Percentiles rank a stretch among this genome's conserved stretches.
These are phyloP conservation scores for Latrodectus geometricus DNA, from an alignment of 1,140 invertebrate species.

Conservation along the genomic window DNA sequence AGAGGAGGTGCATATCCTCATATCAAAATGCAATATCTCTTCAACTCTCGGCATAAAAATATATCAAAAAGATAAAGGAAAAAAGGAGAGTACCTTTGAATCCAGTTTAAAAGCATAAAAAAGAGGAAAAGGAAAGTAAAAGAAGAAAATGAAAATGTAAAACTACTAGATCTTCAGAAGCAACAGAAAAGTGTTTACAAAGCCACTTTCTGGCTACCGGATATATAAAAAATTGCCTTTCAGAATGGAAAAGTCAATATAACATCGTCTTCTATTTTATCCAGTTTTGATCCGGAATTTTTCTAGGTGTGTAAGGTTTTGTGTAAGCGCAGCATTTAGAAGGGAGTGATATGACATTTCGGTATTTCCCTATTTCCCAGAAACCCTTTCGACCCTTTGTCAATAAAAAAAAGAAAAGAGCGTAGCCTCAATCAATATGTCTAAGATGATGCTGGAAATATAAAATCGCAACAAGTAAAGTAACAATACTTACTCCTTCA, in stretches of 20 bases:
- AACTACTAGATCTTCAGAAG: not conserved
- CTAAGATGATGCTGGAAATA: too few relatives aligned
- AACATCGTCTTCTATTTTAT: not conserved
- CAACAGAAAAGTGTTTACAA: slow-evolving; percentile 19
- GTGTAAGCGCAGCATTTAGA: not conserved
- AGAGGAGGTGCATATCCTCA: not conserved
- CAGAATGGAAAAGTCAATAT: not conserved
- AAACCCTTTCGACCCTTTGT: too few relatives aligned
- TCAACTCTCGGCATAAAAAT: not conserved
- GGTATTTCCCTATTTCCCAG: too few relatives aligned
- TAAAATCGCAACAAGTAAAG: too few relatives aligned
- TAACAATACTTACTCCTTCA: too few relatives aligned
- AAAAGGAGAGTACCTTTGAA: not conserved
- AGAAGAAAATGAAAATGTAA: not conserved
- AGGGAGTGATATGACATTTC: not conserved
- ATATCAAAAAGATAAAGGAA: not conserved
- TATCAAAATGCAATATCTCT: slow-evolving; percentile 30
- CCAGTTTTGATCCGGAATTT: not conserved
- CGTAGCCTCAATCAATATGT: too few relatives aligned
- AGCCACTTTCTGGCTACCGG: slow-evolving; percentile 5
- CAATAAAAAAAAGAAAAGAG: too few relatives aligned
- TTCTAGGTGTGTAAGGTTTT: not conserved
- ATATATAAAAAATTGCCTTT: not conserved
- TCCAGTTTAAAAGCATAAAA: slow-evolving; percentile 22
- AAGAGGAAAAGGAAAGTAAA: not conserved